A percentile compares a stretch with the other conserved stretches of the same genome.
phyloP scores from a whole-genome alignment of 2,888 invertebrate species.

The Aspidapion aeneum region DNA sequence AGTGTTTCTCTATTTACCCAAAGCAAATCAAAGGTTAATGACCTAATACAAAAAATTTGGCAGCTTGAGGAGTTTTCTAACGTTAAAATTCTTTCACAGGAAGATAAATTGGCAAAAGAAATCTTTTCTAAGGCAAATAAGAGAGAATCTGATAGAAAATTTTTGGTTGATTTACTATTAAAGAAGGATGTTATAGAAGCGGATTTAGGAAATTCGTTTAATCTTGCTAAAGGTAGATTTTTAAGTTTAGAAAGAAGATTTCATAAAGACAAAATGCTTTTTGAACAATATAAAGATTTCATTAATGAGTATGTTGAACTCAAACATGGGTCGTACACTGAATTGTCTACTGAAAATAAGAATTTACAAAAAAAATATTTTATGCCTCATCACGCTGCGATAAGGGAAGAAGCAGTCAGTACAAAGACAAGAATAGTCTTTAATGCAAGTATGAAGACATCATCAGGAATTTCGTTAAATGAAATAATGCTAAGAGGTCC shows the following conservation, averaged over 20 bases:
- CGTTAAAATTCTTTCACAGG: background rate
- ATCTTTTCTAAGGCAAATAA: slow-evolving; percentile 3
- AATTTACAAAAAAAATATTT: slow-evolving; percentile 3
- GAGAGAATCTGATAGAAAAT: slow-evolving; percentile 1
- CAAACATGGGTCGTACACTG: slow-evolving; percentile 2
- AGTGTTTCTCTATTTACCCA: background rate
- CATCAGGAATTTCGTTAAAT: slow-evolving; percentile 9
- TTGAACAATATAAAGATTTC: slow-evolving; percentile 11
- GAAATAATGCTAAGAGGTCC: slow-evolving; percentile 13
- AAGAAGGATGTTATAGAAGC: background rate
- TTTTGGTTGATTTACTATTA: slow-evolving; percentile 13
- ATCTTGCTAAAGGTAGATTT: slow-evolving; percentile 7
- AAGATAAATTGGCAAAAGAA: slow-evolving; percentile 8
- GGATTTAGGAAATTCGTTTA: slow-evolving; percentile 13
- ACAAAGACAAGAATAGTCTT: slow-evolving; percentile 22
- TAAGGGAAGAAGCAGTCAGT: slow-evolving; percentile 9
- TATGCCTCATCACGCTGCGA: slow-evolving; percentile 20
- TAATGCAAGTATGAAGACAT: slow-evolving; percentile 12
- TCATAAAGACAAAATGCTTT: background rate
- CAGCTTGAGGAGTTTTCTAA: background rate
- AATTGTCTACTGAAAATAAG: background rate
- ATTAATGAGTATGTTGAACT: slow-evolving; percentile 7
- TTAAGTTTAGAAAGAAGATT: slow-evolving; percentile 9
- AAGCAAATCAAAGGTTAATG: background rate
- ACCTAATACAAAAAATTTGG: slow-evolving; percentile 9